Base-by-base conservation (phyloP, 2,888 invertebrate species). In the Rotaria magnacalcarata region DNA sequence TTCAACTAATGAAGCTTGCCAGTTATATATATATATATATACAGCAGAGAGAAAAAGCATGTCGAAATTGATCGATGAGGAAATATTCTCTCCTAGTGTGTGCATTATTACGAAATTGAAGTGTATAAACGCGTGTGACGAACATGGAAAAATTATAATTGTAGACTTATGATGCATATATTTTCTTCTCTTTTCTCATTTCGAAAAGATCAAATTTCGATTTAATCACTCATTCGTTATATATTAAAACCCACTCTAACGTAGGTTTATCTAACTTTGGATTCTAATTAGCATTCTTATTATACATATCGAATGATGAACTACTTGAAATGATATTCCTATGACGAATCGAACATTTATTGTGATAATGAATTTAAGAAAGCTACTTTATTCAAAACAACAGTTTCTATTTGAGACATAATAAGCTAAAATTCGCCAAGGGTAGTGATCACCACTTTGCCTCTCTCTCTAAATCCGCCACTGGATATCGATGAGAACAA, bases 111-210 rank as follows among this genome's bases (percentile, higher is more conserved):
- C 67, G 67, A 67, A 67, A 67, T 67, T 67, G 16, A 67, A 67
- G 67, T 67, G 67, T 67, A 67, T 34, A 67, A 67, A 67, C 67
- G 67, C 67, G 67, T 67, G 67, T 67, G 67, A 67, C 67, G 67
- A 67, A 67, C 34, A 67, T 0, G 67, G 14, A 67, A 67, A 67
- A 34, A 67, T 34, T 67, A 27, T 67, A 67, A 67, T 67, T 67
- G 67, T 67, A 67, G 27, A 34, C 67, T 67, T 67, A 67, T 67
- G 67, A 67, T 67, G 67, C 34, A 67, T 67, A 27, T 34, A 67
- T 67, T 16, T 34, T n/a, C 11, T 56, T 21, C 7, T 60, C 27
- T 6, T n/a, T 60, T n/a, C 60, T 60, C n/a, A 27, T 60, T n/a
- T 67, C 16, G 5, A 67, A 67, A 67, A 67, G 67, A 67, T 67